Base-by-base conservation (phyloP, 2,113 vertebrate genomes). In the Narcine bancroftii region DNA sequence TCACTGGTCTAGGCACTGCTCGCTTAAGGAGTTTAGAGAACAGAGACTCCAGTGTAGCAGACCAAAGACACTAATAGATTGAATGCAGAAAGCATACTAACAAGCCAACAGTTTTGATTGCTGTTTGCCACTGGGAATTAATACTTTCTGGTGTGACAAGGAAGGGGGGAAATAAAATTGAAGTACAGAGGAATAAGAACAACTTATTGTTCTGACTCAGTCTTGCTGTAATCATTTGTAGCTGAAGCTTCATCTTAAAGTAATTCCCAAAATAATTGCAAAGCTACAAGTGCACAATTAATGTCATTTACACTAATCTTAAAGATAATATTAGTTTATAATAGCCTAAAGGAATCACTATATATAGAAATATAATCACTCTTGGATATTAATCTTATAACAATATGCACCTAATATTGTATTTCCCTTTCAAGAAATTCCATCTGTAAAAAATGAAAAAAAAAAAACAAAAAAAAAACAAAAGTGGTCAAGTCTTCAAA, bases 231-330 rank as follows among this genome's bases (percentile, higher is more conserved):
- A 39, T 66, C 60, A 66, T 66, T 66, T 69, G 71, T 47, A 42
- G 11, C 39, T 47, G 42, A 71, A 91, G 45, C 26, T 69, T 26
- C 11, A 47, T 7, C 13, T 91, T 29, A 47, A 91, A 69, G 7
- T 29, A 24, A 91, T 91, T 91, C 65, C 19, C 29, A 91, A 91
- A 91, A 91, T 29, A 42, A 66, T 42, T 47, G 65, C 60, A 45
- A 91, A 69, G 63, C 87, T 91, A 63, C 36, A 42, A 26, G 9
- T 36, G 83, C n/a, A 63, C n/a, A 63, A 24, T 65, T 47, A 2
- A 29, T 42, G 4, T 91, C 69, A 69, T 26, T 91, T 91, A 69
- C 87, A 91, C 63, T 45, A 39, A 69, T 45, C 9, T 91, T 69
- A 69, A 69, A 66, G 6, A 63, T 63, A 69, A 91, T 65, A 89